phyloP scores from a whole-genome alignment of 1,140 invertebrate species.

The Halyomorpha halys region DNA sequence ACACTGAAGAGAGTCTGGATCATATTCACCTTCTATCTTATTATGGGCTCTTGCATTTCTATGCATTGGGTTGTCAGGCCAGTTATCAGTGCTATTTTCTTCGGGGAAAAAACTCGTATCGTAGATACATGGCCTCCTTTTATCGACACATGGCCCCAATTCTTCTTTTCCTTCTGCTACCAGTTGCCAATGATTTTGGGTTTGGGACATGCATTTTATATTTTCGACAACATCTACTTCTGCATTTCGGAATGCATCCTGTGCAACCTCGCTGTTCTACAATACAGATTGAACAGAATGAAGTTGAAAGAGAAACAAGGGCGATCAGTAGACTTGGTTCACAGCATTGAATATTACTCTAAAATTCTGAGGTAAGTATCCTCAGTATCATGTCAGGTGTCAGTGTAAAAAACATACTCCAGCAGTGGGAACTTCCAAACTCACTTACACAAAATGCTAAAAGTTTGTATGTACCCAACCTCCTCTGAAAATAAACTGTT shows the following conservation, averaged over 20 bases:
- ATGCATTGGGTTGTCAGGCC: neutral
- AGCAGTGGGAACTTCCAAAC: too few species aligned
- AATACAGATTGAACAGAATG: neutral
- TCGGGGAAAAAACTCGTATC: neutral
- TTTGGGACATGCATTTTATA: conserved; percentile 8
- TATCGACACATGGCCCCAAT: neutral
- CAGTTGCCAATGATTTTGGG: neutral
- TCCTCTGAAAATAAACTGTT: too few species aligned
- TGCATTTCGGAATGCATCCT: conserved; percentile 1
- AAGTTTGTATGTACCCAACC: too few species aligned
- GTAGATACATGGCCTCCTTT: conserved; percentile 8
- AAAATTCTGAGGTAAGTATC: neutral
- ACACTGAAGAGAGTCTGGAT: too few species aligned
- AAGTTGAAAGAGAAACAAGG: neutral
- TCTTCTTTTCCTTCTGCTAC: neutral
- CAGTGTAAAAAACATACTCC: too few species aligned
- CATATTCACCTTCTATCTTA: neutral
- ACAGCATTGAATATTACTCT: neutral
- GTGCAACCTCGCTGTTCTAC: neutral
- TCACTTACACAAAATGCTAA: too few species aligned
- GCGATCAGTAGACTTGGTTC: neutral
- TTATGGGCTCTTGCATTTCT: neutral
- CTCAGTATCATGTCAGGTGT: too few species aligned
- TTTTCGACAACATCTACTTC: conserved; percentile 11
- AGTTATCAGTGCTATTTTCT: neutral